phyloP scores from a whole-genome alignment of 2,888 invertebrate genomes.

The Sinopyrophorus schimmeli region DNA sequence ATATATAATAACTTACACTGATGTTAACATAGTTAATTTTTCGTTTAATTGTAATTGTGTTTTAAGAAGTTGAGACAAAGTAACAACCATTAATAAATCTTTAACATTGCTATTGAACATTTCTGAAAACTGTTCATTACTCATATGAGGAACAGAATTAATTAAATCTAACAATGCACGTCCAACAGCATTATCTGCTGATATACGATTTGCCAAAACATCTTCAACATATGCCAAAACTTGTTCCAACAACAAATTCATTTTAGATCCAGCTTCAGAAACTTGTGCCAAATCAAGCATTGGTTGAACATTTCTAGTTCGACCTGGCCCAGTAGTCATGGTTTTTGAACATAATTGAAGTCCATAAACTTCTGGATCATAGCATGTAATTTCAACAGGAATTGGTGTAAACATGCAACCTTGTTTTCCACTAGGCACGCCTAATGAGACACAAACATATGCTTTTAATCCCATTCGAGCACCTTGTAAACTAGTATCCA shows the following conservation, averaged over 20 bases:
- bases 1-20: slow-evolving; percentile 50
- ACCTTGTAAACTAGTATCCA: slow-evolving; percentile 88
- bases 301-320: slow-evolving; percentile 54
- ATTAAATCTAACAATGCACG: slow-evolving; percentile 88
- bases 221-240: slow-evolving; percentile 89
- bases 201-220: slow-evolving; percentile 77
- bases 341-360: slow-evolving; percentile 85
- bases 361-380: slow-evolving; percentile 89
- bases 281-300: slow-evolving; percentile 66
- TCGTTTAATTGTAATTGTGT: slow-evolving; percentile 96
- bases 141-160: slow-evolving; percentile 89
- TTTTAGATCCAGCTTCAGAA: slow-evolving; percentile 78
- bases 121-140: slow-evolving; percentile 85
- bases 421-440: slow-evolving; percentile 90
- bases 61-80: slow-evolving; percentile 92
- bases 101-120: slow-evolving; percentile 97
- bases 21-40: slow-evolving; percentile 85
- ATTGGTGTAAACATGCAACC: slow-evolving; percentile 98
- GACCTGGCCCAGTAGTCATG: slow-evolving; percentile 57
- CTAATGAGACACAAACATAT: slow-evolving; percentile 89
- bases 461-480: slow-evolving; percentile 93
- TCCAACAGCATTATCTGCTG: slow-evolving; percentile 86
- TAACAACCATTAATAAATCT: slow-evolving; percentile 96
- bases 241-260: slow-evolving; percentile 76
- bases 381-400: slow-evolving; percentile 83